Evolutionary conservation across 2,113 vertebrate genomes (phyloP).

Genomic region (Oryzias woworae): DNA sequence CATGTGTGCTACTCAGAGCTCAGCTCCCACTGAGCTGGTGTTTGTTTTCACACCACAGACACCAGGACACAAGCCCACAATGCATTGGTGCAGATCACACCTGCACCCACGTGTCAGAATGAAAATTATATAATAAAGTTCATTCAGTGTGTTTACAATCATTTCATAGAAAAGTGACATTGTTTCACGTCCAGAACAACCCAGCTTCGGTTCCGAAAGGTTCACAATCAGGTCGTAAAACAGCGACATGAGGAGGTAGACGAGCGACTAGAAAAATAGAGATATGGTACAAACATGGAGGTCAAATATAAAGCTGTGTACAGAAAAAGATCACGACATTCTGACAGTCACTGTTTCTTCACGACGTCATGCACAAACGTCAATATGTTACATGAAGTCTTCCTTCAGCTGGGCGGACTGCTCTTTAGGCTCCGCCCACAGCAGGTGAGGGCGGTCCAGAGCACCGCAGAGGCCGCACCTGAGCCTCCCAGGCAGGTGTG

Average conservation of each 20-base stretch:
- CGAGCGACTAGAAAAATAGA: conserved; percentile 67
- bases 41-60: conserved; percentile 23
- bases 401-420: background rate
- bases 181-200: conserved; percentile 4
- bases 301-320: conserved; percentile 29
- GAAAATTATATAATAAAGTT: conserved; percentile 17
- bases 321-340: conserved; percentile 41
- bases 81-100: conserved; percentile 19
- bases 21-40: conserved; percentile 29
- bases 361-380: conserved; percentile 51
- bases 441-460: background rate
- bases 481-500: background rate
- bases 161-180: conserved; percentile 50
- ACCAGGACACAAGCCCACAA: conserved; percentile 27
- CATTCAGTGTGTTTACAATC: conserved; percentile 25
- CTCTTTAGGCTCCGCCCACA: conserved; percentile 9
- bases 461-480: background rate
- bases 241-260: conserved; percentile 33
- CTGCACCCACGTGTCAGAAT: conserved; percentile 2
- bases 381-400: conserved; percentile 20
- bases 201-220: conserved; percentile 17
- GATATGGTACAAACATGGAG: conserved; percentile 54
- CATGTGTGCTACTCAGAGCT: conserved; percentile 45
- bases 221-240: conserved; percentile 27
- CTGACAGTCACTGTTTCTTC: conserved; percentile 42